Base-by-base conservation (phyloP, 1,140 invertebrate species). In the Kradibia gibbosae region DNA sequence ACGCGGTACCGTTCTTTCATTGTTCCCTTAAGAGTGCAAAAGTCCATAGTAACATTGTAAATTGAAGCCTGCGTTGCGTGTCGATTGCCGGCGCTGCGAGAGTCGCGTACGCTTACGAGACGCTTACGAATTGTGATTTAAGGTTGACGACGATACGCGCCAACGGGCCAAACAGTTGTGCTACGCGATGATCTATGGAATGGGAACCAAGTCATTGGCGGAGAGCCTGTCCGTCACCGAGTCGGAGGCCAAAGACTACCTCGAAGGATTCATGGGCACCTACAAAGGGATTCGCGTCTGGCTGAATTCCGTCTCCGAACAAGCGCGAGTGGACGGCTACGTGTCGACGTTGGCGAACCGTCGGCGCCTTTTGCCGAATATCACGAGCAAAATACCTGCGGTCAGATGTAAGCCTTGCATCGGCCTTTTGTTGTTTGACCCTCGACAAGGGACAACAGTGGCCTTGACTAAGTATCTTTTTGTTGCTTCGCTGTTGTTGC, bases 101-200 rank as follows among this genome's bases (percentile, higher is more conserved):
- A 45, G 7, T 45, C 5, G 42, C 5, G 42, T 45, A 45, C 13
- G 13, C 13, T 45, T 8, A 45, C 42, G 2, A 60, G 25, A 78
- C 53, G 81, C 77, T 79, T 55, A 25, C 11, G 4, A 65, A 42
- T 71, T 75, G 50, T 83, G 60, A 76, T 84, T 87, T 82, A 81
- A 95, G 94, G 94, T 98, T 0, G 93, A 94, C 25, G 93, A 94
- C 70, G 92, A 94, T 76, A 92, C 97, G 84, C 93, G 98, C 67
- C 96, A 98, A 85, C 94, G 95, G 86, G 96, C 97, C 0, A 99
- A 99, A 90, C 94, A 99, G 92, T 93, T 99, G 22, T 98, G 97
- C 86, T 99, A 99, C 92, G 98, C 97, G 13, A 97, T 99, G 84
- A 95, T 99, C 71, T 99, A 99, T 90, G 98, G 98, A n/a, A 99